Evolutionary conservation across 2,113 vertebrate species (phyloP).

Genomic region (Rhabdornis inornatus): DNA sequence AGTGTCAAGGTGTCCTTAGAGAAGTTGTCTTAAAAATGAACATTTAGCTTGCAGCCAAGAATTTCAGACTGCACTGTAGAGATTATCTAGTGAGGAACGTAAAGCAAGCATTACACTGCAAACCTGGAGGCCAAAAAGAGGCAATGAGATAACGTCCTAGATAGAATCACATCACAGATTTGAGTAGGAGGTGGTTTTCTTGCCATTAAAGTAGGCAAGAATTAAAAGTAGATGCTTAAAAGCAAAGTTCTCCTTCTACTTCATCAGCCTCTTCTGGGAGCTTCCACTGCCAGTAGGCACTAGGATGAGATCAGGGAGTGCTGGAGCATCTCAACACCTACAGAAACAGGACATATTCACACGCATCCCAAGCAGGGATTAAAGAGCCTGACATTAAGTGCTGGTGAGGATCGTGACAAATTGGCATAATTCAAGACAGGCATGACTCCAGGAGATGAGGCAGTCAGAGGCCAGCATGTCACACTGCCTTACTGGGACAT

Average conservation of each 20-base stretch:
- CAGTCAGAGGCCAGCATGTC: background rate
- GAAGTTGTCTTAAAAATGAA: background rate
- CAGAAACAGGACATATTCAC: background rate
- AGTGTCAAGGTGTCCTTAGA: background rate
- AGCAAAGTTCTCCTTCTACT: background rate
- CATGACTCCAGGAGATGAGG: background rate
- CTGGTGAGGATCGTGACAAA: background rate
- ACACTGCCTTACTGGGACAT: background rate
- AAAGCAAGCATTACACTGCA: background rate
- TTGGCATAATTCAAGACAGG: background rate
- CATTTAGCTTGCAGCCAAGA: background rate
- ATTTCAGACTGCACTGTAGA: background rate
- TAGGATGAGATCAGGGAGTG: background rate
- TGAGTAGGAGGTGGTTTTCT: conserved; percentile 5
- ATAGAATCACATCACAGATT: background rate
- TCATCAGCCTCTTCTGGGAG: background rate
- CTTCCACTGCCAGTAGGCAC: background rate
- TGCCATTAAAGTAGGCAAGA: background rate
- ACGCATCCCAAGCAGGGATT: background rate
- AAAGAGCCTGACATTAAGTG: background rate
- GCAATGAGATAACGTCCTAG: background rate
- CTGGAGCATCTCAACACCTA: background rate
- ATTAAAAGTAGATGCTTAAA: background rate
- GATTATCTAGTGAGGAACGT: background rate
- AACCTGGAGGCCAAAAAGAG: background rate